Base-by-base conservation (phyloP, 2,113 vertebrate genomes). In the Zeus faber region DNA sequence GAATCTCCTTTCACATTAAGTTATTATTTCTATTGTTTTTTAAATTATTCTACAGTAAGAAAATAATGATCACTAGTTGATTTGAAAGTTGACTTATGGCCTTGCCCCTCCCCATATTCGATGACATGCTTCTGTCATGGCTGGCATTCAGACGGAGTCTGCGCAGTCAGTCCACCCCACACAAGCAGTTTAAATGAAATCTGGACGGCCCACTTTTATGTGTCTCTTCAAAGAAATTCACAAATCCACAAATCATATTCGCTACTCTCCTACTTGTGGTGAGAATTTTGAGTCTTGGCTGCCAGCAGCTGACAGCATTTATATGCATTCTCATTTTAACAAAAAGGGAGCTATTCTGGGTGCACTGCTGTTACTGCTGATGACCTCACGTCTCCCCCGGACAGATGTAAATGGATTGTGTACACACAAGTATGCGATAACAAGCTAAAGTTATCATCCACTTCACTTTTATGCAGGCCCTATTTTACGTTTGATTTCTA, bases 241-340 rank as follows among this genome's bases (percentile, higher is more conserved):
- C 40, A 39, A 46, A 39, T 58, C 41, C 22, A 17, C 44, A 31
- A 18, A 11, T 55, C 41, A 54, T 16, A 23, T 17, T 53, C 6
- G 5, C 13, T 5, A 14, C 33, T 37, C 39, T 54, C 43, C 59
- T 24, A 20, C 2, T 40, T 39, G 27, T 35, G 41, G 31, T 58
- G 7, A 43, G 4, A 31, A 26, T 6, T 21, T 64, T 62, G 54
- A 58, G 18, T 45, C 29, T 40, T n/a, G 21, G 67, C 73, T 70
- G 45, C 54, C 63, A 72, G 77, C 84, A 85, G 78, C 73, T 85
- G 83, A 44, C 62, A 64, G 65, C 85, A 73, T 69, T 89, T 88
- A 85, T 73, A 9, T 44, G 20, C 74, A 69, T 65, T 44, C 49
- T 63, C 54, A 51, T 63, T 52, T 51, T 49, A 31, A 59, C 26